Base-by-base conservation (phyloP, 2,113 vertebrate genomes). In the Podarcis cretensis region DNA sequence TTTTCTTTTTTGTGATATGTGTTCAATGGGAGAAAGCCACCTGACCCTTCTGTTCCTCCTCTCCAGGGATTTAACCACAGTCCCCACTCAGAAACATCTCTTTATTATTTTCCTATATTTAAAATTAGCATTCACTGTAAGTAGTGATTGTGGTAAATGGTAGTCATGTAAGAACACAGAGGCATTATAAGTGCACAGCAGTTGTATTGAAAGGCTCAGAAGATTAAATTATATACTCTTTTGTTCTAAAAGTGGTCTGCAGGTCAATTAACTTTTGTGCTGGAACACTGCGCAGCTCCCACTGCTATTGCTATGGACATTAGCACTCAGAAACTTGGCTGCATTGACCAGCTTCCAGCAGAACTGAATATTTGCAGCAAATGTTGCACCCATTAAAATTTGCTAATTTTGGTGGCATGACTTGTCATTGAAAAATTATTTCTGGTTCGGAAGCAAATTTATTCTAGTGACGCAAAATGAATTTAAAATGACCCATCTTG, bases 221-320 rank as follows among this genome's bases (percentile, higher is more conserved):
- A 83, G 43, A 89, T 89, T 84, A 83, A 89, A 89, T 84, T 89
- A 76, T 78, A 83, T 89, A 32, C 63, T 54, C 73, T 89, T 89
- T 89, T 84, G 87, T 84, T 89, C 81, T 69, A 77, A 83, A 77
- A 88, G 73, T 83, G 74, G 73, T 48, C 40, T 88, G 37, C 40
- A 78, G 87, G 81, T 89, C 87, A 89, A 89, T 89, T 89, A 89
- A 81, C 81, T 89, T 89, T 89, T 89, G 73, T 84, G 81, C 79
- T 84, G 81, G 81, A 78, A 84, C 74, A 78, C 78, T 89, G 81
- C 57, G 63, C 74, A 89, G 81, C 43, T 88, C 83, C 30, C 63
- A 54, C 75, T 84, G 73, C 59, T 78, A 89, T 89, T 78, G 78
- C 63, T 78, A 83, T 37, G 13, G 76, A 68, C 16, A 3, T 37